Evolutionary conservation across 1,140 invertebrate genomes (phyloP).

Genomic region (Ostrea edulis): DNA sequence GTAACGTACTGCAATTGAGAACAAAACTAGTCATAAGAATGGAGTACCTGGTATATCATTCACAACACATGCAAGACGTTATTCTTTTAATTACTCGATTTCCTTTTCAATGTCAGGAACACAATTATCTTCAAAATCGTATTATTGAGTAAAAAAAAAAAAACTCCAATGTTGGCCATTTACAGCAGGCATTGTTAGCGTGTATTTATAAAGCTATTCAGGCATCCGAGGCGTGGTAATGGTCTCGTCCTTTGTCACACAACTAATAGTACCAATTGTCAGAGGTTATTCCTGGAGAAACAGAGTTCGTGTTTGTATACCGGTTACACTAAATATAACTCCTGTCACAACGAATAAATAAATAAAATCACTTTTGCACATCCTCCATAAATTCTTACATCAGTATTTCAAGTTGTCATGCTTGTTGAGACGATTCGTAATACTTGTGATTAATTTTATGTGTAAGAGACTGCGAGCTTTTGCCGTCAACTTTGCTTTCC

Average conservation of each 20-base stretch:
- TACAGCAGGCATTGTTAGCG: background rate
- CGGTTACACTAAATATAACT: background rate
- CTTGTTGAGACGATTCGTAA: slow-evolving; percentile 1
- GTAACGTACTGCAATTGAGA: background rate
- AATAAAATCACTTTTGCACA: background rate
- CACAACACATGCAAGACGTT: background rate
- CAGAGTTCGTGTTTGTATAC: too few relatives aligned
- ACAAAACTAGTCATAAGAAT: background rate
- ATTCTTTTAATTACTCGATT: background rate
- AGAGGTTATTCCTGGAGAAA: too few relatives aligned
- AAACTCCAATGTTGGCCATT: background rate
- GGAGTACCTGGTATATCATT: background rate
- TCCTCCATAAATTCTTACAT: background rate
- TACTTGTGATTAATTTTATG: slow-evolving; percentile 41
- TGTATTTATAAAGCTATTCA: background rate
- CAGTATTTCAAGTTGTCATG: background rate
- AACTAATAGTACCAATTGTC: too few relatives aligned
- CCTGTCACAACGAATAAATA: background rate
- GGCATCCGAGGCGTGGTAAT: background rate
- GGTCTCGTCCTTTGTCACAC: background rate
- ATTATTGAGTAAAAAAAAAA: background rate
- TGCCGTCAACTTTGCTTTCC: background rate
- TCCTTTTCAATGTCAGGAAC: background rate
- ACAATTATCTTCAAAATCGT: background rate
- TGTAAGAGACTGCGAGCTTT: background rate